These are phyloP conservation scores for Chaetodon trifascialis DNA, from an alignment of 2,113 vertebrate species.

Conservation along the genomic window DNA sequence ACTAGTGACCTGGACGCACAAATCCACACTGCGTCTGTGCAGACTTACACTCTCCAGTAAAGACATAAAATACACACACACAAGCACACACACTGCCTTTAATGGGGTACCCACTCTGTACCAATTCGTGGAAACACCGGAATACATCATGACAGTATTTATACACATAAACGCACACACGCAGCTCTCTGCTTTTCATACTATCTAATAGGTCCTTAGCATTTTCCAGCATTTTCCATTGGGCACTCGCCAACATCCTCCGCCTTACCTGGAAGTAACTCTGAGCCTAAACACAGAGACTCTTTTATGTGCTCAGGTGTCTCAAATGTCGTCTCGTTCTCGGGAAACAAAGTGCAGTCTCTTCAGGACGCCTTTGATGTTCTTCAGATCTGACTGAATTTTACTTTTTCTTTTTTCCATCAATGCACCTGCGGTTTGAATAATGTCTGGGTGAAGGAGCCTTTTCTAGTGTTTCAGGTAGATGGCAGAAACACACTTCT, in stretches of 20 bases:
- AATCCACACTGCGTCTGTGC: constrained; percentile 36
- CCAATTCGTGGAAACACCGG: constrained; percentile 61
- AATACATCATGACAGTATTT: constrained; percentile 73
- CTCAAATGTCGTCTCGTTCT: constrained; percentile 49
- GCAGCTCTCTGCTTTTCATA: constrained; percentile 32
- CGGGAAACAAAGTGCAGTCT: constrained; percentile 70
- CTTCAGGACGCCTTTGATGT: constrained; percentile 51
- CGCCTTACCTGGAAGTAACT: constrained; percentile 56
- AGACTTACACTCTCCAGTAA: constrained; percentile 40
- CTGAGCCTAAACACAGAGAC: constrained; percentile 66
- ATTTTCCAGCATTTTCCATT: constrained; percentile 68
- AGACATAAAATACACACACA: constrained; percentile 26
- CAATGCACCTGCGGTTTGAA: constrained; percentile 52
- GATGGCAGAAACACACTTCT: not conserved
- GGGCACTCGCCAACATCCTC: constrained; percentile 53
- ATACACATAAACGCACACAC: constrained; percentile 46
- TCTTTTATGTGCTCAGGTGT: constrained; percentile 71
- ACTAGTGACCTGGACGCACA: constrained; percentile 7
- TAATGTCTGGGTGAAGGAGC: not conserved
- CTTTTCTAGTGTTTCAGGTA: not conserved
- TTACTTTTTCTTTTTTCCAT: constrained; percentile 4
- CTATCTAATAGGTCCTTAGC: constrained; percentile 55
- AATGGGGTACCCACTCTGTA: constrained; percentile 42
- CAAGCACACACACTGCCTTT: constrained; percentile 12
- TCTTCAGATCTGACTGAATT: constrained; percentile 11